Percentiles rank a stretch among this genome's conserved stretches.
Evolutionary conservation across 1,140 invertebrate species (phyloP).

Genomic region (Linepithema humile): DNA sequence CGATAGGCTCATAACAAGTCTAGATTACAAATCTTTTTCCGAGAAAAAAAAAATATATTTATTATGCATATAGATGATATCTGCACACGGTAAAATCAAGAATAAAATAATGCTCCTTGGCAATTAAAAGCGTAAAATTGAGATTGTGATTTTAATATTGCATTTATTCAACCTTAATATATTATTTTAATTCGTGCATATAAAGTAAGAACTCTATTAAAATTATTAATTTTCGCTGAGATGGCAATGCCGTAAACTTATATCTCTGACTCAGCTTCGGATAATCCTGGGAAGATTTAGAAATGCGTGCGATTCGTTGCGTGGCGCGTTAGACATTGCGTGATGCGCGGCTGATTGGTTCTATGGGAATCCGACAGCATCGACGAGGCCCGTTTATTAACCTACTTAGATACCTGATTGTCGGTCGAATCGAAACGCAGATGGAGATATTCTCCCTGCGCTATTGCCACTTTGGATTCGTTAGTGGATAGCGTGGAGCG

Average conservation of each 20-base stretch:
- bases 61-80: no score
- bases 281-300: slow-evolving; percentile 50
- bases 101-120: not conserved
- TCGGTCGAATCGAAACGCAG: slow-evolving; percentile 54
- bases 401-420: slow-evolving; percentile 74
- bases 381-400: slow-evolving; percentile 77
- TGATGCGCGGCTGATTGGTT: slow-evolving; percentile 73
- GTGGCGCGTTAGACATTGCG: slow-evolving; percentile 67
- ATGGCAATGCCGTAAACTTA: not conserved
- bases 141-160: not conserved
- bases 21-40: not conserved
- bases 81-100: not conserved
- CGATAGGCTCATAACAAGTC: not conserved
- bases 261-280: slow-evolving; percentile 4
- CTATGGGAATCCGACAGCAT: slow-evolving; percentile 76
- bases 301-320: slow-evolving; percentile 70
- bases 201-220: not conserved
- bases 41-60: not conserved
- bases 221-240: not conserved
- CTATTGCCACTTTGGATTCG: slow-evolving; percentile 47
- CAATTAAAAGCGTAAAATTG: not conserved
- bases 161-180: not conserved
- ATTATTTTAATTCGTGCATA: not conserved
- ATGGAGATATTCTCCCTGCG: slow-evolving; percentile 69
- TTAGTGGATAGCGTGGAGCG: slow-evolving; percentile 19